A percentile compares a stretch with the other conserved stretches of the same genome.
Conservation (phyloP, 2,888 invertebrate species). For the Amiota mariae region DNA sequence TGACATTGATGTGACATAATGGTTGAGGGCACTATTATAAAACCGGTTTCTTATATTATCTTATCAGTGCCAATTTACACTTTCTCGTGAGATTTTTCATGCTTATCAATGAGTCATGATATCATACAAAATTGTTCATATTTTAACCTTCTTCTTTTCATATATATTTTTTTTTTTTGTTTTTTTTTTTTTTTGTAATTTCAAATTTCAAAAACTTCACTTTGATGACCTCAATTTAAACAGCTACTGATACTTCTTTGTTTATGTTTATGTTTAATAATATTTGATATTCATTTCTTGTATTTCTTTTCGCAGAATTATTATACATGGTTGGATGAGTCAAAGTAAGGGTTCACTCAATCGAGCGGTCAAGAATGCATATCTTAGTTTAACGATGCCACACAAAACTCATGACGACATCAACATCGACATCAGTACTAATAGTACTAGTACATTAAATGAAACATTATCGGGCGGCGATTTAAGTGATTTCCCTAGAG, state of each 20-base stretch:
- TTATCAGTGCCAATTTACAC: too few relatives aligned
- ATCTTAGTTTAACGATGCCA: slow-evolving; percentile 60
- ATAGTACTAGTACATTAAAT: background rate
- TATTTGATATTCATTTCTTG: background rate
- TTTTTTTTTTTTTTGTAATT: background rate
- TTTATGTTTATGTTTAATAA: background rate
- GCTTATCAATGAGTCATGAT: too few relatives aligned
- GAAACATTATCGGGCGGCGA: background rate
- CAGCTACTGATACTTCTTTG: background rate
- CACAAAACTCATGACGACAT: background rate
- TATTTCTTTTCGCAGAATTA: slow-evolving; percentile 60
- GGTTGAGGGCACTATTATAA: too few relatives aligned
- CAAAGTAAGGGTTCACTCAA: slow-evolving; percentile 69
- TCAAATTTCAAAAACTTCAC: background rate
- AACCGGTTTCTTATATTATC: too few relatives aligned
- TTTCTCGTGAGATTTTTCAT: too few relatives aligned
- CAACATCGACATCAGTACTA: background rate
- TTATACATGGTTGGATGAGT: slow-evolving; percentile 73
- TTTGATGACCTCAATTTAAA: slow-evolving; percentile 6
- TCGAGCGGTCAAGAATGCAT: slow-evolving; percentile 69
- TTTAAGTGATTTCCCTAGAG: background rate
- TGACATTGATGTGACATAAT: too few relatives aligned
- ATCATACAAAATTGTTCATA: too few relatives aligned
- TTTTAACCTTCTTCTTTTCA: too few relatives aligned
- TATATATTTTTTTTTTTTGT: too few relatives aligned